These are phyloP conservation scores for Nannoperca obscura DNA, from an alignment of 2,797 vertebrate species.

Conservation along the genomic window DNA sequence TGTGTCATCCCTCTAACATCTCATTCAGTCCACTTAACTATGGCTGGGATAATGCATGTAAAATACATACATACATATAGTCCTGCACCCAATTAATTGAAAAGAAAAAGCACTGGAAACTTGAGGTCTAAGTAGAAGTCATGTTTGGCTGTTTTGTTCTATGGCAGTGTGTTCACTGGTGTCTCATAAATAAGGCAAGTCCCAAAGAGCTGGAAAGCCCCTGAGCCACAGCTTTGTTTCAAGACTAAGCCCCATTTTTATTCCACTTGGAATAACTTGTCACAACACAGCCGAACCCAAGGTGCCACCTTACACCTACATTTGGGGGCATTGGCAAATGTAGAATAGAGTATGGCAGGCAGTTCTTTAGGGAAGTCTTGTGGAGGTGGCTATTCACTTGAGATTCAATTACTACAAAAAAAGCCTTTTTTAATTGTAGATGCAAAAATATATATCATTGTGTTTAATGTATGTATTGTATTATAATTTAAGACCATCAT, in stretches of 20 bases:
- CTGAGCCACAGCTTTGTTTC: slow-evolving; percentile 56
- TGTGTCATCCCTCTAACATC: not conserved
- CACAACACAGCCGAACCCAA: slow-evolving; percentile 59
- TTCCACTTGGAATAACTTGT: slow-evolving; percentile 72
- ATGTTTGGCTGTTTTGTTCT: slow-evolving; percentile 52
- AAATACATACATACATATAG: not conserved
- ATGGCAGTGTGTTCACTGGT: slow-evolving; percentile 24
- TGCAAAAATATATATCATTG: not conserved
- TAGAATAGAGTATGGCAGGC: slow-evolving; percentile 17
- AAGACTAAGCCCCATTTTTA: slow-evolving; percentile 62
- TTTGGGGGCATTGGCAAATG: slow-evolving; percentile 36
- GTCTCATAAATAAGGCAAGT: slow-evolving; percentile 68
- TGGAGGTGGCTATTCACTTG: slow-evolving; percentile 11
- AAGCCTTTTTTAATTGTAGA: not conserved
- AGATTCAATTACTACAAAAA: slow-evolving; percentile 15
- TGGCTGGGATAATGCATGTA: not conserved
- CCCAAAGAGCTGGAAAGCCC: slow-evolving; percentile 52
- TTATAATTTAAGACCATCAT: not conserved
- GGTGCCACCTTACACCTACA: slow-evolving; percentile 49
- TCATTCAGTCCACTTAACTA: not conserved
- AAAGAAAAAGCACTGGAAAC: slow-evolving; percentile 21
- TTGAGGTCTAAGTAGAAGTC: slow-evolving; percentile 40
- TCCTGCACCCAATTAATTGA: slow-evolving; percentile 17
- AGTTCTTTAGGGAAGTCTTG: slow-evolving; percentile 15
- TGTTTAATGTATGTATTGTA: not conserved